Evolutionary conservation across 92 coral and sea anemone species (phyloP).

Genomic region (Epizoanthus scotinus): DNA sequence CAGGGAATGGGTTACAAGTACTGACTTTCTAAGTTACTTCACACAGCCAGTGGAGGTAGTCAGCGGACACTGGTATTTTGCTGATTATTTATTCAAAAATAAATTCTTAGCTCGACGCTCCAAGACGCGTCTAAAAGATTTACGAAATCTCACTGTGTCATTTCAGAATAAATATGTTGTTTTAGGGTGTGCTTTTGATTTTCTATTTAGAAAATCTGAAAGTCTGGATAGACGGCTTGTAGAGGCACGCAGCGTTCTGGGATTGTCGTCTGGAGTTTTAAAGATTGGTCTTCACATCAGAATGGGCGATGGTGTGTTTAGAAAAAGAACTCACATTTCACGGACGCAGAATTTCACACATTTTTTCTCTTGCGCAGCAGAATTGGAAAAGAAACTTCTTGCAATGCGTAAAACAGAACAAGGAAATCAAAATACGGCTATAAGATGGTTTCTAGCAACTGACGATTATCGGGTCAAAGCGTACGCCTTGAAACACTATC

Average conservation of each 20-base stretch:
- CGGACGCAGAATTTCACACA: conserved; percentile 42
- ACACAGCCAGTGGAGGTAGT: conserved; percentile 58
- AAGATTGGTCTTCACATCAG: conserved; percentile 66
- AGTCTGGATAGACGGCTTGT: conserved; percentile 41
- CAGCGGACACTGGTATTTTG: conserved; percentile 67
- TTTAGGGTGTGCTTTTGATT: conserved; percentile 64
- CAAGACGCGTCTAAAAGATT: neutral
- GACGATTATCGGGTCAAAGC: conserved; percentile 50
- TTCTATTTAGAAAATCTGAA: conserved; percentile 59
- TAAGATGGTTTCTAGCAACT: conserved; percentile 69
- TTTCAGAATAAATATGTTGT: conserved; percentile 35
- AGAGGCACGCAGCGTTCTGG: conserved; percentile 32
- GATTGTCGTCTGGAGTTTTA: conserved; percentile 5
- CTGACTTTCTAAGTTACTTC: conserved; percentile 48
- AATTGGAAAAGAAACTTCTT: conserved; percentile 42
- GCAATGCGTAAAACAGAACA: neutral
- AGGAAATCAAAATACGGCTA: conserved; percentile 26
- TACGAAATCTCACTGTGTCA: neutral
- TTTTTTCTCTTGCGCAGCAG: conserved; percentile 59
- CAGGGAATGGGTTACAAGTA: conserved; percentile 42
- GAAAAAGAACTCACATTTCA: conserved; percentile 13
- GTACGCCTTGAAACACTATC: conserved; percentile 46
- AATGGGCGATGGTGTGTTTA: conserved; percentile 67
- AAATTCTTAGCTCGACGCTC: conserved; percentile 38
- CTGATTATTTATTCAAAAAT: conserved; percentile 54